Base-by-base conservation (phyloP, 2,888 invertebrate genomes). In the Luperina testacea region DNA sequence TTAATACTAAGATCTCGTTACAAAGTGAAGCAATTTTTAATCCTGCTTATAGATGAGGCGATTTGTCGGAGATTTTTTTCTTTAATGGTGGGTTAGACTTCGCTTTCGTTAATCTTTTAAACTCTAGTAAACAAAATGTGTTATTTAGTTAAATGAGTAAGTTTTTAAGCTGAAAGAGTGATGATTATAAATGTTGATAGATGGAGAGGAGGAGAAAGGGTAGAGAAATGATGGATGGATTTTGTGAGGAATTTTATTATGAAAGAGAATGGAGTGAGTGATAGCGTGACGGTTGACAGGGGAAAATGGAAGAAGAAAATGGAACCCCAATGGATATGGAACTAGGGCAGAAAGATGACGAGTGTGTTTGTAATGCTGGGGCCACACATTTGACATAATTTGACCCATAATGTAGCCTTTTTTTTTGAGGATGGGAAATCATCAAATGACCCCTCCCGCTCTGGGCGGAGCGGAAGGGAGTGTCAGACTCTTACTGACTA, bases 1-100 rank as follows among this genome's bases (percentile, higher is more conserved):
- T 91, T 88, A 88, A 89, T 89, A 87, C 88, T 70, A 38, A 88
- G 88, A 87, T 91, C 87, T 83, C 77, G 83, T 90, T 86, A 87
- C 88, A 87, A 89, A 84, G 82, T 73, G 83, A 77, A 84, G 91
- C 86, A 75, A 86, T 48, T 80, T 91, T 86, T 27, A 73, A 76
- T 64, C 83, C 67, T 42, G n/a, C 51, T 81, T 77, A 78, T 77
- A 79, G 71, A 86, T 86, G 83, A 79, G 83, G 72, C 42, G 5
- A 86, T 86, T 86, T 81, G 81, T 78, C 24, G 9, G 42, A 64
- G 75, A 45, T 72, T 71, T 65, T 70, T 73, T 80, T 76, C 59
- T 45, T 64, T 71, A 57, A 24, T 45, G 57, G 8, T 59, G 20
- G 32, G 42, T 72, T 63, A 69, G 69, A 59, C 59, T 73, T 65